phyloP scores from a whole-genome alignment of 2,797 vertebrate genomes.

The Sarcoramphus papa region DNA sequence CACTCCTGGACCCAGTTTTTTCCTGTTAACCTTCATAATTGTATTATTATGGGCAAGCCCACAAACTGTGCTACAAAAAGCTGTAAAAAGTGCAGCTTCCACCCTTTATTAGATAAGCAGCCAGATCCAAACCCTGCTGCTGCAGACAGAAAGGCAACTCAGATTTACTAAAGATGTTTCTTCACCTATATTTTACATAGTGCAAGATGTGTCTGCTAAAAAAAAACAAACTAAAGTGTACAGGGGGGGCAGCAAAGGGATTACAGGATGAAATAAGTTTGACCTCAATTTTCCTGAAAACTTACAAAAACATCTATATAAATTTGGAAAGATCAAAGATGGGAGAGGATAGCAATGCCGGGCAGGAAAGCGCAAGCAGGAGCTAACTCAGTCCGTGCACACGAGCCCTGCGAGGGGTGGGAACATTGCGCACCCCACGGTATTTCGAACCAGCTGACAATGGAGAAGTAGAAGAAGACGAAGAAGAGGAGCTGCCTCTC shows the following conservation, averaged over 20 bases:
- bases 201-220: background rate
- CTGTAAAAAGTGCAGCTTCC: conserved; percentile 62
- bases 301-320: background rate
- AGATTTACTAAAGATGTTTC: conserved; percentile 1
- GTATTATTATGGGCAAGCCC: conserved; percentile 78
- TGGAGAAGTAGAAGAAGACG: background rate
- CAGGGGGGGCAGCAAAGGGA: background rate
- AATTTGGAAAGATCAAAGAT: conserved; percentile 17
- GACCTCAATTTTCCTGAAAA: conserved; percentile 62
- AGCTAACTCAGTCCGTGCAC: rapidly evolving
- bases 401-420: background rate
- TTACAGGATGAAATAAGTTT: conserved; percentile 54
- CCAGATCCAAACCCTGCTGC: conserved; percentile 50
- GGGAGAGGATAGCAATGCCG: background rate
- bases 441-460: rapidly evolving
- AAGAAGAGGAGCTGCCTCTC: conserved; percentile 14
- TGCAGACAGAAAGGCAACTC: conserved; percentile 51
- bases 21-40: conserved; percentile 92
- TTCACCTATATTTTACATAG: conserved; percentile 35
- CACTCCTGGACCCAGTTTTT: conserved; percentile 85
- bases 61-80: conserved; percentile 66
- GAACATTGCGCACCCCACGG: background rate
- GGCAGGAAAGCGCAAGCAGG: background rate
- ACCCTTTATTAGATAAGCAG: conserved; percentile 72
- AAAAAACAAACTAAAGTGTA: background rate